Evolutionary conservation across 2,797 vertebrate genomes (phyloP).

Genomic region (Chelonia mydas): DNA sequence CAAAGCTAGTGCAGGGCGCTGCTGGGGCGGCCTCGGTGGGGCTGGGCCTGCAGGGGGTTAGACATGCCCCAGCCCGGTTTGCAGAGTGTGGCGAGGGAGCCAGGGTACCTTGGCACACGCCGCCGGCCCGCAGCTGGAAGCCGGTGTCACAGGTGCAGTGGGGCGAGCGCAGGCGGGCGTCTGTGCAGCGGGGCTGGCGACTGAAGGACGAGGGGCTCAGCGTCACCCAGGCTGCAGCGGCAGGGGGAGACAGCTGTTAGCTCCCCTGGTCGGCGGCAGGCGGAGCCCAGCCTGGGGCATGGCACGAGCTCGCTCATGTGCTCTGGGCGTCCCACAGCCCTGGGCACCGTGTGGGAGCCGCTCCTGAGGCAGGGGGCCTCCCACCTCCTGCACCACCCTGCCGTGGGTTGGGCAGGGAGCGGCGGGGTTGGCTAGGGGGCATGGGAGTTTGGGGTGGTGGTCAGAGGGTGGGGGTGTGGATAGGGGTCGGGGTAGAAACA

Average conservation of each 20-base stretch:
- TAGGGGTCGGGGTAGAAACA: no score
- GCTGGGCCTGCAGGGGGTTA: no score
- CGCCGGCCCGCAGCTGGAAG: constrained; percentile 65
- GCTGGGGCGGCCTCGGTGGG: no score
- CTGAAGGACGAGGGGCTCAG: constrained; percentile 60
- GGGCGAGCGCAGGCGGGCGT: constrained; percentile 18
- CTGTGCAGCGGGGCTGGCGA: constrained; percentile 69
- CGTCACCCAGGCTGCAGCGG: constrained; percentile 49
- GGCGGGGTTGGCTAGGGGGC: no score
- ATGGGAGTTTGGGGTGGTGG: no score
- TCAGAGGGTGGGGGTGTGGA: no score
- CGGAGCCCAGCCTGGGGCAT: not conserved
- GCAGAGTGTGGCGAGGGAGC: not conserved
- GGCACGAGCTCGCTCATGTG: no score
- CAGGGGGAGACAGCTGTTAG: not conserved
- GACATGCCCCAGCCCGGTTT: no score
- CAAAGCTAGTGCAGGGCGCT: no score
- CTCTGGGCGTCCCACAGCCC: no score
- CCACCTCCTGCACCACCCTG: not conserved
- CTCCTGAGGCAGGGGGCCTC: not conserved
- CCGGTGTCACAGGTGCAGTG: constrained; percentile 70
- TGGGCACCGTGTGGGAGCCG: no score
- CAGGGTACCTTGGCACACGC: constrained; percentile 70
- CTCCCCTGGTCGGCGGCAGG: no score
- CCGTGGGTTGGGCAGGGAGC: not conserved